Conservation (phyloP, 2,797 vertebrate species). For the Peromyscus nudipes region DNA sequence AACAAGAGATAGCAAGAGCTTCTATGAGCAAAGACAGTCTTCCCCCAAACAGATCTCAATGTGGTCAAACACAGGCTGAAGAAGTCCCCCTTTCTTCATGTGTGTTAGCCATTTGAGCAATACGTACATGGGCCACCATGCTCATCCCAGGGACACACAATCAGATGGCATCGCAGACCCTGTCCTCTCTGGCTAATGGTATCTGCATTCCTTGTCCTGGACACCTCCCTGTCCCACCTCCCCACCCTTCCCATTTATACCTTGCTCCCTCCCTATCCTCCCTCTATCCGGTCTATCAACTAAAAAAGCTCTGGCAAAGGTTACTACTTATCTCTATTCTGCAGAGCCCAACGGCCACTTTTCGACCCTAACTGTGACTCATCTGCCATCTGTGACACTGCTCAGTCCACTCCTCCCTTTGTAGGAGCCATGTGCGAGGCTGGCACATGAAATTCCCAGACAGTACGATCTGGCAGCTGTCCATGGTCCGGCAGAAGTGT, state of each 20-base stretch:
- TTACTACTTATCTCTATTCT: neutral
- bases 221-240: too few species aligned
- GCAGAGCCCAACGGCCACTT: neutral
- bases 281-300: neutral
- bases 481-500: neutral
- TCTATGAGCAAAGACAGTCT: neutral
- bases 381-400: neutral
- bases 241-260: neutral
- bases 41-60: neutral
- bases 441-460: neutral
- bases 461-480: neutral
- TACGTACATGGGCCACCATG: accelerated
- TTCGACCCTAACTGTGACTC: neutral
- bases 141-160: neutral
- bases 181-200: neutral
- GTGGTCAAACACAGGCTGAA: neutral
- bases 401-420: neutral
- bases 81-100: neutral
- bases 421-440: neutral
- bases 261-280: neutral
- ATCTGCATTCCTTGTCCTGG: too few species aligned
- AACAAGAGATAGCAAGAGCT: neutral
- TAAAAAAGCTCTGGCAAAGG: neutral
- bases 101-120: neutral
- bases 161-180: neutral